phyloP scores from a whole-genome alignment of 2,797 vertebrate species.

The Mycteria americana region DNA sequence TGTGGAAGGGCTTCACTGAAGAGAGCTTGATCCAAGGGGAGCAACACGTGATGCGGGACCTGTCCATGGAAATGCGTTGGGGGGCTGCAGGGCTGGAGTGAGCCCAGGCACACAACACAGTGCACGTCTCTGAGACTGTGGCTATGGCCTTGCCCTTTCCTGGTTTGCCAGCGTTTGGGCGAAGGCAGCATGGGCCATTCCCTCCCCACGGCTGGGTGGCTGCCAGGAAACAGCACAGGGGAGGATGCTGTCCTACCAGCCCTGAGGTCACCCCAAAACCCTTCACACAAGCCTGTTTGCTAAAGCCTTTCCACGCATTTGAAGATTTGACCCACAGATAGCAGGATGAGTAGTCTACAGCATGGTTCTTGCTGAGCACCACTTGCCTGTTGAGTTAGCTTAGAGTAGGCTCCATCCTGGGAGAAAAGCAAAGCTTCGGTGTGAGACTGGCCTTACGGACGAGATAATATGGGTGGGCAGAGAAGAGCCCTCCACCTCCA shows the following conservation, averaged over 20 bases:
- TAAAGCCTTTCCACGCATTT: neutral
- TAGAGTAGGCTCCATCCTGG: neutral
- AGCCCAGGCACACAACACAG: neutral
- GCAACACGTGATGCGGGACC: neutral
- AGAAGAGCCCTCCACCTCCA: neutral
- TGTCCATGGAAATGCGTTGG: rapidly evolving
- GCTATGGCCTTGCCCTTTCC: neutral
- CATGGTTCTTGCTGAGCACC: neutral
- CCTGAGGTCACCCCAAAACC: neutral
- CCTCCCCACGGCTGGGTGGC: rapidly evolving
- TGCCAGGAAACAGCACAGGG: rapidly evolving
- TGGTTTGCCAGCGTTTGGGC: neutral
- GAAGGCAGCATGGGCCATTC: neutral
- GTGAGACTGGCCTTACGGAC: neutral
- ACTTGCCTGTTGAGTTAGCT: neutral
- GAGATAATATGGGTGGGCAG: neutral
- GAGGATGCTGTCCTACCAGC: neutral
- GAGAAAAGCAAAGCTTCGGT: rapidly evolving
- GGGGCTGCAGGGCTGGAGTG: neutral
- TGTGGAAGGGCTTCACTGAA: neutral
- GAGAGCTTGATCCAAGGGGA: neutral
- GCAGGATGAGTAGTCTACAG: neutral
- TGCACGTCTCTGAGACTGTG: neutral
- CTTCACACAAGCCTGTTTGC: neutral
- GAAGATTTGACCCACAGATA: neutral